phyloP scores from a whole-genome alignment of 2,797 vertebrate genomes.

The Cossypha caffra region DNA sequence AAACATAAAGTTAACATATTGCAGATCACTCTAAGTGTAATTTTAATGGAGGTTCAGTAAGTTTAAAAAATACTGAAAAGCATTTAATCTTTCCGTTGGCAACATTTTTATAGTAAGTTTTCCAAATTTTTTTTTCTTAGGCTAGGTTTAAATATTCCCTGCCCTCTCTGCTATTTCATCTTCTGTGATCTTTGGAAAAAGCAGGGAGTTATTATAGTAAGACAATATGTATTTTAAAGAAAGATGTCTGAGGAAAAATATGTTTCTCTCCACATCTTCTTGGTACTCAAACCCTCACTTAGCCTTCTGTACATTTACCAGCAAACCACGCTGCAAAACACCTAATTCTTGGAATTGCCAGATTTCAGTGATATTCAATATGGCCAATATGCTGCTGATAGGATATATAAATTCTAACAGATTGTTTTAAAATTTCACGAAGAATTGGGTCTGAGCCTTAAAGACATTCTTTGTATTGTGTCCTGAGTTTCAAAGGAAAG shows the following conservation, averaged over 20 bases:
- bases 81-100: slow-evolving; percentile 80
- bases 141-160: slow-evolving; percentile 23
- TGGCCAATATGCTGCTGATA: background rate
- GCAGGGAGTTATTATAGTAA: slow-evolving; percentile 66
- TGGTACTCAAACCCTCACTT: slow-evolving; percentile 59
- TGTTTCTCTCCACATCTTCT: slow-evolving; percentile 46
- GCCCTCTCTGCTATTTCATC: slow-evolving; percentile 7
- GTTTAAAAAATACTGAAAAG: slow-evolving; percentile 77
- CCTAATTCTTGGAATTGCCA: slow-evolving; percentile 17
- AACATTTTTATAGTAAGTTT: slow-evolving; percentile 58
- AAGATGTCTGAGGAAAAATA: slow-evolving; percentile 65
- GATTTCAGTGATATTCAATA: background rate
- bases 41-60: slow-evolving; percentile 79
- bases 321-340: slow-evolving; percentile 5
- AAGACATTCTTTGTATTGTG: background rate
- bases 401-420: background rate
- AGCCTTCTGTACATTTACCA: slow-evolving; percentile 22
- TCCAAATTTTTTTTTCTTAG: slow-evolving; percentile 39
- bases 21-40: slow-evolving; percentile 76
- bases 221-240: slow-evolving; percentile 70
- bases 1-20: slow-evolving; percentile 78
- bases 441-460: background rate
- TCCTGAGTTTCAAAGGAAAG: background rate
- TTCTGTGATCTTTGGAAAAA: slow-evolving; percentile 71
- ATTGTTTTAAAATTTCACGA: background rate